phyloP scores from a whole-genome alignment of 2,113 vertebrate species.

The Silurus meridionalis region DNA sequence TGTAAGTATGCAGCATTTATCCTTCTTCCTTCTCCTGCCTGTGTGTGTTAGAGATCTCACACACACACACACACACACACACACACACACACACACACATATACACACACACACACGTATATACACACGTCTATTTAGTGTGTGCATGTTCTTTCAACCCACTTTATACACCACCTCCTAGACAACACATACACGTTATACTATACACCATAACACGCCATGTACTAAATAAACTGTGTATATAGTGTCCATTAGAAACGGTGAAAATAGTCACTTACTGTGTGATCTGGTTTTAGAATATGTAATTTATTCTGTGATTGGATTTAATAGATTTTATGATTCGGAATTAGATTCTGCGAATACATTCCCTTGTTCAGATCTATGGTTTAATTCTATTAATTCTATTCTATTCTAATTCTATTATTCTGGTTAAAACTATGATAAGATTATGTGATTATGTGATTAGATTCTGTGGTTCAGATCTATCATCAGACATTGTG shows the following conservation, averaged over 20 bases:
- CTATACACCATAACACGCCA: background rate
- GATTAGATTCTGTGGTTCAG: background rate
- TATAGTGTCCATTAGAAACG: background rate
- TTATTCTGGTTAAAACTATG: too few relatives aligned
- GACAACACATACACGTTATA: background rate
- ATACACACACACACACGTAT: background rate
- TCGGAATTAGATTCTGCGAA: too few relatives aligned
- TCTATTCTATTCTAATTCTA: too few relatives aligned
- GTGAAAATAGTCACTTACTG: background rate
- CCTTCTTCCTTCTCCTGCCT: conserved; percentile 62
- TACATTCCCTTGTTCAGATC: too few relatives aligned
- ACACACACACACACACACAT: background rate
- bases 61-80: conserved; percentile 47
- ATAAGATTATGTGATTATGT: too few relatives aligned
- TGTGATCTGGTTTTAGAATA: too few relatives aligned
- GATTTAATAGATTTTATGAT: background rate
- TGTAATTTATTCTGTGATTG: background rate
- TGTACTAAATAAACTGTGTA: background rate
- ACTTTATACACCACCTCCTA: background rate
- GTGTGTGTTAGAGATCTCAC: conserved; percentile 72
- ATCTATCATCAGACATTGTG: too few relatives aligned
- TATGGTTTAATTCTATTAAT: too few relatives aligned
- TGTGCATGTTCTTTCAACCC: background rate
- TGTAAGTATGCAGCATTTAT: conserved; percentile 75
- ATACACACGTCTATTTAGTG: background rate